Percentiles rank a stretch among this genome's conserved stretches.
phyloP scores from a whole-genome alignment of 2,113 vertebrate genomes.

The Urocynchramus pylzowi region DNA sequence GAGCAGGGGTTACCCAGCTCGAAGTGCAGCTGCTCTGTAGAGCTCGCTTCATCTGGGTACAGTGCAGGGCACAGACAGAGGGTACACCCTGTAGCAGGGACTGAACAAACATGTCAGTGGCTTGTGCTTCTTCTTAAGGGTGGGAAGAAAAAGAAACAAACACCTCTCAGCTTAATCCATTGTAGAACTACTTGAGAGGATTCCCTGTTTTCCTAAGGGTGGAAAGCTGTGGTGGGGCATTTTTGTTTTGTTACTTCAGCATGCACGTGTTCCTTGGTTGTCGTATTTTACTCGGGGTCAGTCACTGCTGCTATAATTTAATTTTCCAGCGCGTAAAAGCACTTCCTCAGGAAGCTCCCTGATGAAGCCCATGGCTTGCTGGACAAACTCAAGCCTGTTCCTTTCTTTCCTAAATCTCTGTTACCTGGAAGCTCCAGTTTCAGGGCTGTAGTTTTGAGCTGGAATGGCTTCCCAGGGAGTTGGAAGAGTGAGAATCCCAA shows the following conservation, averaged over 20 bases:
- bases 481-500: not conserved
- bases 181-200: not conserved
- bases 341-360: not conserved
- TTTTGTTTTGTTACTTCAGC: not conserved
- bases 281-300: not conserved
- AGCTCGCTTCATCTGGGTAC: fast-evolving
- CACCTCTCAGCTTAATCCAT: not conserved
- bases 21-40: not conserved
- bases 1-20: not conserved
- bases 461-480: not conserved
- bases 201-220: not conserved
- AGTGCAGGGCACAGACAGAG: not conserved
- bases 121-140: not conserved
- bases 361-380: not conserved
- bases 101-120: not conserved
- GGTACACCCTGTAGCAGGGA: not conserved
- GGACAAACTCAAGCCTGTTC: not conserved
- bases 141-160: not conserved
- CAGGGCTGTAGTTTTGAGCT: not conserved
- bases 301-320: not conserved
- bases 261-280: fast-evolving
- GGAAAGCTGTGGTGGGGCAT: fast-evolving
- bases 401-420: not conserved
- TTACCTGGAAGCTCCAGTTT: not conserved
- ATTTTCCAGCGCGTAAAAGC: not conserved